Base-by-base conservation (phyloP, 2,888 invertebrate genomes). In the Scrobipalpa atriplicella region DNA sequence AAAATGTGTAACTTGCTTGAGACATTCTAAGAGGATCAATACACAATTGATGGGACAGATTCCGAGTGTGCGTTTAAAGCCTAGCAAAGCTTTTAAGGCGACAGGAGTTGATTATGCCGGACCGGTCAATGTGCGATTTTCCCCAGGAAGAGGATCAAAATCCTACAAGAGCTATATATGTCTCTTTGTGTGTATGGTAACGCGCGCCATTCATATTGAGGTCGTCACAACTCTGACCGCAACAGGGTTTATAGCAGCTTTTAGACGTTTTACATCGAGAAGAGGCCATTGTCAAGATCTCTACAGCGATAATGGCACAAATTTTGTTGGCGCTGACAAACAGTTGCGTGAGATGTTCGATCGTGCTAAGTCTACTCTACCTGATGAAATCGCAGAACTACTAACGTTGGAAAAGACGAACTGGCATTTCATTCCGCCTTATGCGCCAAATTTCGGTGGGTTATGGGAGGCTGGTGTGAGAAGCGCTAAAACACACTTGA, bases 401-500 rank as follows among this genome's bases (percentile, higher is more conserved):
- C 13, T 54, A 43, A n/a, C 43, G 2, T 18, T 8, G 3, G 18
- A 66, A 11, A 60, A 64, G 5, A 71, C 70, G 6, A 60, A 64
- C 9, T 73, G 73, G 72, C 69, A 71, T 65, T 75, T 73, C 39
- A 73, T 71, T 13, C 70, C 73, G 13, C 69, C 72, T 0, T 66
- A 68, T 11, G 43, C 68, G 0, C 70, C 73, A 3, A 69, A 72
- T 36, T 71, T 72, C 62, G 73, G 73, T 6, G 72, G 73, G 8
- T 38, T 75, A 3, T 73, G 73, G 73, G 71, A 73, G 41, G 68
- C 70, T 0, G 71, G 67, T 0, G 69, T 75, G 0, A 66, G 63
- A 52, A 70, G 72, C 7, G 66, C 69, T 1, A 75, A 75, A 38
- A 65, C 62, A 6, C 73, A 73, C 54, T 38, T 74, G 5, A 72